Evolutionary conservation across 2,888 invertebrate genomes (phyloP).

Genomic region (Clivina fossor): DNA sequence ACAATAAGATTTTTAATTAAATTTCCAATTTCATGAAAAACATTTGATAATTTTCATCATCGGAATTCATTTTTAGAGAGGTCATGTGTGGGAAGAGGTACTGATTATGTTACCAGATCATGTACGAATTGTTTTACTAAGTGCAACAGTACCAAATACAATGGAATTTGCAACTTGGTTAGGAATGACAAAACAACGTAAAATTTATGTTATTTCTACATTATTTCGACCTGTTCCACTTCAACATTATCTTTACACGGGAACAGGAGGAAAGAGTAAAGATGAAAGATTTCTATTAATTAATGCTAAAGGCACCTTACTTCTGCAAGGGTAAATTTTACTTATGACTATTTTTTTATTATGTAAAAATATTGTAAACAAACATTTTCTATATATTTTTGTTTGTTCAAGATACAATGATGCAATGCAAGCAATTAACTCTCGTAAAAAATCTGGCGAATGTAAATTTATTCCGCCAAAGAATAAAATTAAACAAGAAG

Average conservation of each 20-base stretch:
- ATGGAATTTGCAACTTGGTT: constrained; percentile 95
- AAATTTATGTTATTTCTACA: constrained; percentile 92
- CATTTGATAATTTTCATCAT: neutral
- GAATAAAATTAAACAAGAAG: constrained; percentile 68
- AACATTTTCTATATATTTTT: no score
- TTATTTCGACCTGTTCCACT: constrained; percentile 92
- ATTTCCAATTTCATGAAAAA: constrained; percentile 6
- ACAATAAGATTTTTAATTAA: neutral
- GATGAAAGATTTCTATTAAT: constrained; percentile 78
- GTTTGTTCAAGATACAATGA: constrained; percentile 29
- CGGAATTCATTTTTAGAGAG: constrained; percentile 69
- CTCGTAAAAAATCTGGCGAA: constrained; percentile 1
- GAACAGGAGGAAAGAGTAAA: constrained; percentile 72
- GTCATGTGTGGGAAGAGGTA: constrained; percentile 99
- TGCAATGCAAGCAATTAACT: constrained; percentile 17
- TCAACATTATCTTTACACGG: constrained; percentile 90
- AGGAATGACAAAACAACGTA: constrained; percentile 81
- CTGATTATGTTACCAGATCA: constrained; percentile 92
- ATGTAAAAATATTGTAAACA: neutral
- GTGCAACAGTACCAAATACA: constrained; percentile 97
- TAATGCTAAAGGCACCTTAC: constrained; percentile 74
- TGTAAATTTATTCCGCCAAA: constrained; percentile 10
- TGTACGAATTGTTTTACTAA: constrained; percentile 94
- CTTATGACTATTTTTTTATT: neutral
- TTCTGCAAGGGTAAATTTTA: constrained; percentile 60